phyloP scores from a whole-genome alignment of 2,113 vertebrate genomes.

The Prunella fulvescens region DNA sequence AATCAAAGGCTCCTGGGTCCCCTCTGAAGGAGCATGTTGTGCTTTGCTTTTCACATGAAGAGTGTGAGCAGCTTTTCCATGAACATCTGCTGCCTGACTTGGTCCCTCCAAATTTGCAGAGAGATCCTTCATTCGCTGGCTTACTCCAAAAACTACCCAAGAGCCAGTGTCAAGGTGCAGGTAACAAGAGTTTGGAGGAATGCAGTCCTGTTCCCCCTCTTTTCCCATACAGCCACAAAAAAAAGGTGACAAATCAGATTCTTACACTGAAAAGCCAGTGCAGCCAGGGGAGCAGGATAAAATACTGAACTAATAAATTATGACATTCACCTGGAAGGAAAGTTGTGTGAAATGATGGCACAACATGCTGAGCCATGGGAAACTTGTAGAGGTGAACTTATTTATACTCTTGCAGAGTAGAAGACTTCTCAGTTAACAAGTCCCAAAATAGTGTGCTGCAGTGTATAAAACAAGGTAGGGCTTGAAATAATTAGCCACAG shows the following conservation, averaged over 20 bases:
- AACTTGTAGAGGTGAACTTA: conserved; percentile 27
- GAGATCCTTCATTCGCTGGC: neutral
- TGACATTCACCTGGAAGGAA: neutral
- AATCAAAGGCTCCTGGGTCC: neutral
- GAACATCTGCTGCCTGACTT: neutral
- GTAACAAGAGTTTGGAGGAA: neutral
- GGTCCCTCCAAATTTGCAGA: neutral
- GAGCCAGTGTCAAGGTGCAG: neutral
- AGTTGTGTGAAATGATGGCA: neutral
- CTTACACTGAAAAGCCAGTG: neutral
- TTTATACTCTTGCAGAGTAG: neutral
- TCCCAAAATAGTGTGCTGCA: conserved; percentile 18
- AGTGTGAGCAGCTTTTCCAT: neutral
- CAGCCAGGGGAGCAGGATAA: neutral
- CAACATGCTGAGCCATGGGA: neutral
- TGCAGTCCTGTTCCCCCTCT: neutral
- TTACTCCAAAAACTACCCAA: neutral
- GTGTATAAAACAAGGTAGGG: neutral
- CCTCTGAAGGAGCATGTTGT: fast-evolving
- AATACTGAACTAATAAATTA: neutral
- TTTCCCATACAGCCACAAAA: neutral
- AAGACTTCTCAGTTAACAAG: conserved; percentile 15
- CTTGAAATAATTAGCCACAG: conserved; percentile 22
- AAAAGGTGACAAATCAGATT: neutral
- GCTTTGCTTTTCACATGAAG: neutral